Conservation (phyloP, 2,888 invertebrate genomes). For the Philereme vetulata region DNA sequence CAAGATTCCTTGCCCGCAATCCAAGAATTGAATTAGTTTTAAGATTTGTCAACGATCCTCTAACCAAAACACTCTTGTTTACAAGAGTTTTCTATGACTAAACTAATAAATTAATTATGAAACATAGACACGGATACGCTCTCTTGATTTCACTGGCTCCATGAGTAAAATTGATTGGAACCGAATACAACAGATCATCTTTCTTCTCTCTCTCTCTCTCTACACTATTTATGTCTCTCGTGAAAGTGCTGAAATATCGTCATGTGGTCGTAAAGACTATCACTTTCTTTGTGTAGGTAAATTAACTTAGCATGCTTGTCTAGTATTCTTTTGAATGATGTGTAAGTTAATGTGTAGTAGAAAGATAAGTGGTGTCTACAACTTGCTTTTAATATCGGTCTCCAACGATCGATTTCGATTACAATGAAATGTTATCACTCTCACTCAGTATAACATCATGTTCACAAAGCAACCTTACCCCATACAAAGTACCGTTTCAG, state of each 20-base stretch:
- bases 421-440: not conserved
- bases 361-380: not conserved
- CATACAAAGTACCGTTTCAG: constrained; percentile 19
- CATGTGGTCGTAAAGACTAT: constrained; percentile 29
- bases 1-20: not conserved
- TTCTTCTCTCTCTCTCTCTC: constrained; percentile 26
- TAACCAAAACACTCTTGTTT: constrained; percentile 20
- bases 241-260: constrained; percentile 34
- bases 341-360: not conserved
- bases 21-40: too few relatives aligned
- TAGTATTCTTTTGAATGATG: constrained; percentile 8
- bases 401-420: not conserved
- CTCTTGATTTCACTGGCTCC: constrained; percentile 31
- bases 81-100: constrained; percentile 9
- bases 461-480: constrained; percentile 8
- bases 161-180: constrained; percentile 35
- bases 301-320: constrained; percentile 27
- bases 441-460: not conserved
- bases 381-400: not conserved
- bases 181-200: constrained; percentile 29
- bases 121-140: constrained; percentile 26
- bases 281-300: constrained; percentile 33
- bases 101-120: not conserved
- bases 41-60: not conserved
- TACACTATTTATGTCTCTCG: constrained; percentile 13